Conservation (phyloP, 2,797 vertebrate genomes). For the Pipistrellus kuhlii region DNA sequence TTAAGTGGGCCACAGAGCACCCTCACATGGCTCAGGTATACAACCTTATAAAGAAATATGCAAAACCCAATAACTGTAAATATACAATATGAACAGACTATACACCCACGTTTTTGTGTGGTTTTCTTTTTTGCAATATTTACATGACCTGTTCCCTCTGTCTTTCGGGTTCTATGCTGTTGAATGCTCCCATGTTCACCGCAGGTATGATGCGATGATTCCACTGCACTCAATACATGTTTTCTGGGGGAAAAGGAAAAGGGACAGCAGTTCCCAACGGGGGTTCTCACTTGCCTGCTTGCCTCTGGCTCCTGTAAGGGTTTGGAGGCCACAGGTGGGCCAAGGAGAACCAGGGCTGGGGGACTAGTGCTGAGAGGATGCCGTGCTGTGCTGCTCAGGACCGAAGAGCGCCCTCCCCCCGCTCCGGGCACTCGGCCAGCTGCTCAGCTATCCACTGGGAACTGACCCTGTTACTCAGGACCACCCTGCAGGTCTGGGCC, state of each 20-base stretch:
- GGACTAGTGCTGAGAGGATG: background rate
- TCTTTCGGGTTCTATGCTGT: background rate
- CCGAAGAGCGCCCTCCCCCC: accelerated
- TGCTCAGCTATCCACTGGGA: background rate
- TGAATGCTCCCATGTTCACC: background rate
- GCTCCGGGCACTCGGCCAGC: background rate
- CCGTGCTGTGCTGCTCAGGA: background rate
- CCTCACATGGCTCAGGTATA: background rate
- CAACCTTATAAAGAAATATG: background rate
- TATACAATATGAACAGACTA: background rate
- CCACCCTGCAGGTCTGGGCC: background rate
- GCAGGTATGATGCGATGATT: background rate
- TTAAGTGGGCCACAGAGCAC: background rate
- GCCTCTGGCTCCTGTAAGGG: background rate
- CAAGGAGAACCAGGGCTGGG: background rate
- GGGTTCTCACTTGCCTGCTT: background rate
- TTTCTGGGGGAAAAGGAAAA: background rate
- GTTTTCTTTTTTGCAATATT: background rate
- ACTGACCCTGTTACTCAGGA: background rate
- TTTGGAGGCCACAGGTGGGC: background rate
- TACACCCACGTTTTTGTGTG: background rate
- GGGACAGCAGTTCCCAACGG: background rate
- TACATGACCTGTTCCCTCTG: background rate
- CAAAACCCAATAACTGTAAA: background rate
- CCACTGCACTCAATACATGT: background rate